A percentile compares a stretch with the other conserved stretches of the same genome.
phyloP scores from a whole-genome alignment of 2,113 vertebrate species.

The Rhinichthys klamathensis region DNA sequence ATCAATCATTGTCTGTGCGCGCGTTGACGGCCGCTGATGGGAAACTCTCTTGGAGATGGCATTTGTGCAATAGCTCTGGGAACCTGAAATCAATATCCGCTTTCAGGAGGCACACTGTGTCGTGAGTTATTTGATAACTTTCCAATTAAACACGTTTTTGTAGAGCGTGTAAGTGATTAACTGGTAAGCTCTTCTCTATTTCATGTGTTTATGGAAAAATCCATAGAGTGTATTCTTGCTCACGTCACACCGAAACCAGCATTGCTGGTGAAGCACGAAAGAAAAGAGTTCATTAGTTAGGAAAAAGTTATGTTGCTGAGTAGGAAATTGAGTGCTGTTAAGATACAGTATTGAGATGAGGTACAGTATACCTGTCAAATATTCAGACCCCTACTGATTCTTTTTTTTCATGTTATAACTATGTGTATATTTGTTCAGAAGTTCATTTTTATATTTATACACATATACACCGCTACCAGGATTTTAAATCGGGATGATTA shows the following conservation, averaged over 20 bases:
- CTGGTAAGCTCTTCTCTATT: constrained; percentile 26
- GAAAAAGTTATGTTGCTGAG: background rate
- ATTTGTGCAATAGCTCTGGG: constrained; percentile 12
- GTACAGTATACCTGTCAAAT: background rate
- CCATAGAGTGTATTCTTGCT: background rate
- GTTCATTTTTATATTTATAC: no score
- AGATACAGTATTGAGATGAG: background rate
- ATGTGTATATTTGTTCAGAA: no score
- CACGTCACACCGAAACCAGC: background rate
- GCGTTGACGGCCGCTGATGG: background rate
- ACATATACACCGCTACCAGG: no score
- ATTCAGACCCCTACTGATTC: background rate
- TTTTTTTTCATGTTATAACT: background rate
- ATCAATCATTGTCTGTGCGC: constrained; percentile 26
- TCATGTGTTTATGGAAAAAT: constrained; percentile 25
- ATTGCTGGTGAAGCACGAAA: background rate
- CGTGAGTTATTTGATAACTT: constrained; percentile 43
- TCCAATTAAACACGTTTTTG: constrained; percentile 46
- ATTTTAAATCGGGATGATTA: no score
- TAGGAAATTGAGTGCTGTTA: background rate
- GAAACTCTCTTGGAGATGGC: constrained; percentile 27
- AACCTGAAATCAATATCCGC: constrained; percentile 39
- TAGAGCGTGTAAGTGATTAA: constrained; percentile 32
- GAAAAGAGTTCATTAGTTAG: background rate
- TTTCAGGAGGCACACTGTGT: constrained; percentile 29